phyloP scores from a whole-genome alignment of 2,797 vertebrate genomes.

The Pseudochaenichthys georgianus region DNA sequence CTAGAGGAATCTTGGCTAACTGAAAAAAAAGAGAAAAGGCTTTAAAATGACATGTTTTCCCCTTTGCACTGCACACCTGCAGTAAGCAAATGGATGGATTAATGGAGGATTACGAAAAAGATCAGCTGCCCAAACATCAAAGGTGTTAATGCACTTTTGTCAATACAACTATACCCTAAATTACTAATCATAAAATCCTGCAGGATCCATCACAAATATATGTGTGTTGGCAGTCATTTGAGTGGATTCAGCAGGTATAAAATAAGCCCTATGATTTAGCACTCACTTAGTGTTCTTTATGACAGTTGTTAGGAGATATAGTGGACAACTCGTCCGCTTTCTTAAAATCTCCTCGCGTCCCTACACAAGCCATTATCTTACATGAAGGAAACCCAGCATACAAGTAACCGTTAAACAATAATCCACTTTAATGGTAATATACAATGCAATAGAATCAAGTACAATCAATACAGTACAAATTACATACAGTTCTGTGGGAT shows the following conservation, averaged over 20 bases:
- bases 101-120: slow-evolving; percentile 21
- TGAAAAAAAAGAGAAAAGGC: neutral
- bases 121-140: slow-evolving; percentile 38
- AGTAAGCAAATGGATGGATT: slow-evolving; percentile 24
- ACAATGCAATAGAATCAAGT: too few relatives aligned
- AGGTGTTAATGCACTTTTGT: slow-evolving; percentile 51
- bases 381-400: too few relatives aligned
- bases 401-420: too few relatives aligned
- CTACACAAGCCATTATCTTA: too few relatives aligned
- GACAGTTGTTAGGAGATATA: too few relatives aligned
- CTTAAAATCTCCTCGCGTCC: too few relatives aligned
- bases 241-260: slow-evolving; percentile 49
- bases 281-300: slow-evolving; percentile 44
- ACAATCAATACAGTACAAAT: too few relatives aligned
- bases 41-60: too few relatives aligned
- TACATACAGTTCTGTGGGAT: too few relatives aligned
- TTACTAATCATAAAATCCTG: slow-evolving; percentile 38
- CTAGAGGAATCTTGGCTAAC: slow-evolving; percentile 14
- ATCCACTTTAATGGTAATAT: too few relatives aligned
- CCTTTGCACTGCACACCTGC: neutral
- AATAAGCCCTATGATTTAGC: slow-evolving; percentile 41
- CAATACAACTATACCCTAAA: slow-evolving; percentile 37
- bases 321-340: too few relatives aligned
- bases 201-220: slow-evolving; percentile 26
- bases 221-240: slow-evolving; percentile 40